phyloP scores from a whole-genome alignment of 2,797 vertebrate species.

The Melanitta fusca region DNA sequence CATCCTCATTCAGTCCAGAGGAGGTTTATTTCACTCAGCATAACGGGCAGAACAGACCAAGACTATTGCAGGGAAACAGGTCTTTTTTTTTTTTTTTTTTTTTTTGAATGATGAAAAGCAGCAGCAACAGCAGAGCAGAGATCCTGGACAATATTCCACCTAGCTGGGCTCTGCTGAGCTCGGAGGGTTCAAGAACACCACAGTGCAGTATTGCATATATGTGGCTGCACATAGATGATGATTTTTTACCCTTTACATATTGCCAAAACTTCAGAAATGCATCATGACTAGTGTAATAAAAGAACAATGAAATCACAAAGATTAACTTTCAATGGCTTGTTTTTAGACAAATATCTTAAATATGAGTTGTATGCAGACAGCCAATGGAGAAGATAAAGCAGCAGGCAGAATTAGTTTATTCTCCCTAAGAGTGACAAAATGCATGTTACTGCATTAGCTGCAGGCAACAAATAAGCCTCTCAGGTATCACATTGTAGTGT shows the following conservation, averaged over 20 bases:
- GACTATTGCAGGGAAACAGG: background rate
- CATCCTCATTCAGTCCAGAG: background rate
- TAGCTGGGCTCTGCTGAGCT: background rate
- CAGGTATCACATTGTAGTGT: background rate
- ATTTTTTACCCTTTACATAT: background rate
- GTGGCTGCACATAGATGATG: background rate
- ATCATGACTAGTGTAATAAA: background rate
- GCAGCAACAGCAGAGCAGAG: background rate
- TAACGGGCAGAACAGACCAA: background rate
- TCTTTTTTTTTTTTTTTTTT: background rate
- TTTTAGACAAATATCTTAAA: background rate
- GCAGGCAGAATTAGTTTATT: background rate
- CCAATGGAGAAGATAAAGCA: background rate
- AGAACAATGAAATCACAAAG: background rate
- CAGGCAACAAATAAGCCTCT: background rate
- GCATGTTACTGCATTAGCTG: background rate
- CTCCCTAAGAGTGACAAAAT: background rate
- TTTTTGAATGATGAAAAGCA: background rate
- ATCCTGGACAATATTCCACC: background rate
- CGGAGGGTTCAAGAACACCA: background rate
- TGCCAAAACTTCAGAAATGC: background rate
- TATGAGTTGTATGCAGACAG: background rate
- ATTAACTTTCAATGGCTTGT: background rate
- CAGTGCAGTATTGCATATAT: background rate
- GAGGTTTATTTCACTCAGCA: background rate